phyloP scores from a whole-genome alignment of 2,797 vertebrate species.

The Lepus oiostolus region DNA sequence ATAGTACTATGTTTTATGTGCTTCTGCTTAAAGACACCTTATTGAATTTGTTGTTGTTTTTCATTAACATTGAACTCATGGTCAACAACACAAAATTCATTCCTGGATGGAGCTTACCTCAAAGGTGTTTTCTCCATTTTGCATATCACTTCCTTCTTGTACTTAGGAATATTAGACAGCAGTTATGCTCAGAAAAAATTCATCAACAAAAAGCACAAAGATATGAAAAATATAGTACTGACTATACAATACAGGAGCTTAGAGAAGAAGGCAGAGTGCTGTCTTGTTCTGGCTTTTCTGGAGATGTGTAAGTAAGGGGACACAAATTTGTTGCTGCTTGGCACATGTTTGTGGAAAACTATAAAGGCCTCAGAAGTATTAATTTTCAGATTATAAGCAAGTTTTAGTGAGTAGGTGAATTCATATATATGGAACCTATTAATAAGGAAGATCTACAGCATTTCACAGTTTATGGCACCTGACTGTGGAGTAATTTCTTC shows the following conservation, averaged over 20 bases:
- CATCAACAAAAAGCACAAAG: background rate
- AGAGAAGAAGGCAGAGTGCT: background rate
- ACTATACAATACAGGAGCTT: background rate
- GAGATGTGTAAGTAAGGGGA: background rate
- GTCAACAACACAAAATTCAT: background rate
- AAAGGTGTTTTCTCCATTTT: background rate
- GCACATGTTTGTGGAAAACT: background rate
- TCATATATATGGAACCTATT: background rate
- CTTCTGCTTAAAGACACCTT: background rate
- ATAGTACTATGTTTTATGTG: background rate
- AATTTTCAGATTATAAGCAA: background rate
- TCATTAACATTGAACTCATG: background rate
- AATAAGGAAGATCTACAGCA: background rate
- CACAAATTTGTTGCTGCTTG: background rate
- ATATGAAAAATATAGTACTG: background rate
- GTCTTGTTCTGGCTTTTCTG: background rate
- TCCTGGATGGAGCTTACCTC: background rate
- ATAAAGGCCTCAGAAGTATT: background rate
- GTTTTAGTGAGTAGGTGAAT: background rate
- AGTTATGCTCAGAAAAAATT: background rate
- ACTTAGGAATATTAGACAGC: background rate
- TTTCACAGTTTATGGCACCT: background rate
- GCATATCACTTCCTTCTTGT: background rate
- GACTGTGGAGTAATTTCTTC: background rate
- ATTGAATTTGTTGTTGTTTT: background rate